Conservation (phyloP, 2,797 vertebrate genomes). For the Intellagama lesueurii region DNA sequence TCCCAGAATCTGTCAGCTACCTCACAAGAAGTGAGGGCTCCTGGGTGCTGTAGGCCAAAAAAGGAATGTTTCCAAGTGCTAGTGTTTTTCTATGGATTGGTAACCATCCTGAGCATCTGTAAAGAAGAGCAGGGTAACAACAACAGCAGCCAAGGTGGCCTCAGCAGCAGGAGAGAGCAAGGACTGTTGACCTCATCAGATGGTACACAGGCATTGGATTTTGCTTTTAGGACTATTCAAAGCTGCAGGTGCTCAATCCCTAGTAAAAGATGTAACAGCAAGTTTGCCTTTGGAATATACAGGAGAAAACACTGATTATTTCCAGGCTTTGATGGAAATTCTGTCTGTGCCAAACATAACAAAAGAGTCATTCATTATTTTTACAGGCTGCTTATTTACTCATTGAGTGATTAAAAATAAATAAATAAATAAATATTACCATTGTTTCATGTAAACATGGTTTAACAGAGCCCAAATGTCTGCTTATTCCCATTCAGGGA, state of each 20-base stretch:
- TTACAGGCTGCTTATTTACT: slow-evolving; percentile 18
- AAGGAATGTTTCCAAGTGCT: too few species aligned
- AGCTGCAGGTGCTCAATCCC: neutral
- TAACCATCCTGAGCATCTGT: too few species aligned
- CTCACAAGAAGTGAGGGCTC: too few species aligned
- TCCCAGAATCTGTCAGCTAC: too few species aligned
- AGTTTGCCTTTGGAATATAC: neutral
- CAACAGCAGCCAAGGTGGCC: too few species aligned
- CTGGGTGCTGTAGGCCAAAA: too few species aligned
- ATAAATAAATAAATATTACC: neutral
- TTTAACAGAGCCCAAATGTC: slow-evolving; percentile 14
- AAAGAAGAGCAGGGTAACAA: too few species aligned
- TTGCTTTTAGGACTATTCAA: neutral
- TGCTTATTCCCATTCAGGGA: neutral
- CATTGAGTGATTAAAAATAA: neutral
- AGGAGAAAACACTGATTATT: neutral
- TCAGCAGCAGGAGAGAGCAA: neutral
- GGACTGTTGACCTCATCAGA: neutral
- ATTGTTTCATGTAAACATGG: slow-evolving; percentile 15
- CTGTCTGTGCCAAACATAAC: neutral
- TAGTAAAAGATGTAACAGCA: neutral
- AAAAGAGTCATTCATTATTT: slow-evolving; percentile 2
- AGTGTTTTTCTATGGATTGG: too few species aligned
- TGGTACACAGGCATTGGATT: neutral
- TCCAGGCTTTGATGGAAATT: neutral